Conservation (phyloP, 2,888 invertebrate genomes). For the Uloborus plumipes region DNA sequence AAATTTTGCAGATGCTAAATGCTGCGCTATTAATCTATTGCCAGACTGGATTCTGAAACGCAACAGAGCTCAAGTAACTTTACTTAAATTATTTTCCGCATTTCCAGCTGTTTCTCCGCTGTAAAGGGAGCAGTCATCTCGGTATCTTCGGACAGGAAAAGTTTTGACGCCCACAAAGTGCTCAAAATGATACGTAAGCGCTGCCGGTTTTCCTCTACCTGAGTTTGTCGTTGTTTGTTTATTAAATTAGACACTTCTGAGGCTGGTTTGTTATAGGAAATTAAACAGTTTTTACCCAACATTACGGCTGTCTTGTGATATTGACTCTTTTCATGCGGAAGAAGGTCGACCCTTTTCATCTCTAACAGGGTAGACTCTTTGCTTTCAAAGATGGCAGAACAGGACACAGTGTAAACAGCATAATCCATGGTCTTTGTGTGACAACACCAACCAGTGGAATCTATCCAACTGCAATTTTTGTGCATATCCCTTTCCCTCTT, state of each 20-base stretch:
- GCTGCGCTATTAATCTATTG: background rate
- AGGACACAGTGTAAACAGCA: background rate
- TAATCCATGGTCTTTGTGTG: background rate
- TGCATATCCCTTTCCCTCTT: too few species aligned
- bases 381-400: background rate
- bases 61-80: background rate
- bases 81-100: too few species aligned
- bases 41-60: background rate
- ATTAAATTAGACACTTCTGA: background rate
- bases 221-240: background rate
- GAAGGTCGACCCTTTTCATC: too few species aligned
- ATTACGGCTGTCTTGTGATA: background rate
- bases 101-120: background rate
- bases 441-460: background rate
- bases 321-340: background rate
- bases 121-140: background rate
- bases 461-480: too few species aligned
- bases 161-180: background rate
- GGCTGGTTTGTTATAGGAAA: background rate
- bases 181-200: too few species aligned
- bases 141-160: background rate
- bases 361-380: too few species aligned
- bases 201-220: background rate
- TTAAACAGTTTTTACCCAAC: background rate
- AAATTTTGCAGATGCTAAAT: background rate